Base-by-base conservation (phyloP, 30 jellyfish, hydroid and myxozoan genomes). In the Aurelia coerulea region DNA sequence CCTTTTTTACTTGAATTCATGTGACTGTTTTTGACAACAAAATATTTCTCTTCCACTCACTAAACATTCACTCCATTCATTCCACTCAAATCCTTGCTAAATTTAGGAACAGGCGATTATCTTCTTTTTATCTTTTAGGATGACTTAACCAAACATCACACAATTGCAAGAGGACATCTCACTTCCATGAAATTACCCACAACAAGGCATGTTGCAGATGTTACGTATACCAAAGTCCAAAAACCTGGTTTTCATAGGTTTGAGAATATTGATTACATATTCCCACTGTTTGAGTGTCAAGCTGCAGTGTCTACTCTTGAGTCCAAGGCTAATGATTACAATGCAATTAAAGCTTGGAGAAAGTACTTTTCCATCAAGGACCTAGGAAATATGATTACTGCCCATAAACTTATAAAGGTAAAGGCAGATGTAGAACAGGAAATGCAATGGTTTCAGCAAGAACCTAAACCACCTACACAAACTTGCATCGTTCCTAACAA, bases 291-390 rank as follows among this genome's bases (percentile, higher is more conserved):
- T 59, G 68, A 59, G 19, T 59, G 68, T 59, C 68, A 59, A 14
- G 68, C 68, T 59, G 68, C 68, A 59, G 5, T 59, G 68, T 59
- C 68, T 5, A 59, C 68, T 19, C 68, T 59, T 59, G 68, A 59
- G 31, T 59, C 68, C 68, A 59, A 59, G 68, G 68, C 68, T 59
- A 59, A 59, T 5, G 5, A 19, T 59, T 59, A 59, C 5, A 59
- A 59, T 59, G 68, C 68, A 59, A 59, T 59, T 14, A 2, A 59
- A 59, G 68, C 68, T 59, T 59, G 68, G 68, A 19, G 68, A 59
- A 59, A 59, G 68, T 59, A 19, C 68, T 59, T 14, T 5, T 59
- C 68, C 31, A 5, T 59, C 5, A 59, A 59, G 68, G 68, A 59
- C 68, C 68, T 59, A 1, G 68, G 68, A 59, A 59, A 59, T 19